Conservation (phyloP, 2,888 invertebrate species). For the Mimas tiliae region DNA sequence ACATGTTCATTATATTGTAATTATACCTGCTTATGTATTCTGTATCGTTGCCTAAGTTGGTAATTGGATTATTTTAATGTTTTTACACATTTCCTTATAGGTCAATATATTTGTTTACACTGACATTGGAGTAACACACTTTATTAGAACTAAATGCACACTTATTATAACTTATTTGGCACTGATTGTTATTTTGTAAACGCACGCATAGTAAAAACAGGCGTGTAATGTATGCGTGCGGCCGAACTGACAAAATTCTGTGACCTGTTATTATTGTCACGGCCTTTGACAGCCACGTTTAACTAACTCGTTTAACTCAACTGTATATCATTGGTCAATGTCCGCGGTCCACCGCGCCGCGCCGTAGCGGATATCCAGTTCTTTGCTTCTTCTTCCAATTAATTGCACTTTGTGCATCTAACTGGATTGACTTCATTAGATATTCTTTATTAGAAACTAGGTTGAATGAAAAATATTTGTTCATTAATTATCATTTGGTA, state of each 20-base stretch:
- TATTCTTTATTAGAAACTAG: neutral
- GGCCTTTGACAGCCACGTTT: slow-evolving; percentile 41
- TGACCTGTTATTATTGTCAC: slow-evolving; percentile 46
- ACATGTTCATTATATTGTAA: neutral
- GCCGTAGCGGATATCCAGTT: slow-evolving; percentile 40
- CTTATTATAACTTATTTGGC: neutral
- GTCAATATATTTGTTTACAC: neutral
- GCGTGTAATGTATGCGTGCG: slow-evolving; percentile 37
- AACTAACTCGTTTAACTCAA: slow-evolving; percentile 38
- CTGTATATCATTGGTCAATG: slow-evolving; percentile 45
- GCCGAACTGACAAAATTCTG: slow-evolving; percentile 41
- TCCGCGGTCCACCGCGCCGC: slow-evolving; percentile 23
- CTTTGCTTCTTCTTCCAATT: slow-evolving; percentile 28
- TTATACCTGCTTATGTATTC: neutral
- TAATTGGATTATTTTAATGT: neutral
- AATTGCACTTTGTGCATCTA: neutral
- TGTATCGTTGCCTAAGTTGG: neutral
- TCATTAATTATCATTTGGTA: neutral
- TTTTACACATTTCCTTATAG: neutral
- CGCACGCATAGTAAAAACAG: slow-evolving; percentile 7
- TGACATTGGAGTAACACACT: neutral
- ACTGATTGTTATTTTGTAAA: neutral
- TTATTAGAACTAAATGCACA: neutral
- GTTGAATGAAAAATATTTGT: neutral
- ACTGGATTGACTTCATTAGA: too few species aligned